Evolutionary conservation across 1,140 invertebrate species (phyloP), one percentile per base, ranked within the genome.

Genomic region (Psilanteris sp.): DNA sequence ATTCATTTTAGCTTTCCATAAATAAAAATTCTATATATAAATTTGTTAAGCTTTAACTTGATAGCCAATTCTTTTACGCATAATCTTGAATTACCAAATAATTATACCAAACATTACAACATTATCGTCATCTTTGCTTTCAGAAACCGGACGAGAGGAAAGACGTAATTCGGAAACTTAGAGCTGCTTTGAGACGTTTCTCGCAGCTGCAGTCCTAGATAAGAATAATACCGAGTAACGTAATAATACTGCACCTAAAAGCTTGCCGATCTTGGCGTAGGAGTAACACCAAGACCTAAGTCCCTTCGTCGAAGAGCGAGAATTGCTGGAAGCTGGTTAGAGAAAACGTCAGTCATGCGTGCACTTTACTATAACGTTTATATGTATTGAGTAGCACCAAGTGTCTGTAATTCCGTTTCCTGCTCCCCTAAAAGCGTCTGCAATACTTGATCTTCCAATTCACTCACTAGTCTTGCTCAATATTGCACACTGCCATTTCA

Each of bases 161-260:
- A 46, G 48, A 57, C 54, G 48, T 57, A 72, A 71, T 48, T 62
- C 36, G 67, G 61, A 68, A 68, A 77, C 67, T 78, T 64, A 46
- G 52, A 64, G 70, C 57, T 59, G 50, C 55, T 73, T 68, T 54
- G 75, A 78, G 68, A 72, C 55, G 67, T 44, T 68, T 37, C 52
- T 70, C 50, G 18, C 39, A 67, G 67, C 50, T 74, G 52, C 54
- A 57, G 68, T 36, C 24, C 43, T 24, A 75, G 78, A 80, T 81
- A 80, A 81, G 77, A 79, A 79, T 81, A 80, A 79, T 74, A 70
- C 76, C 44, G 52, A 66, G 52, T 76, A 79, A 79, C 80, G 78
- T 80, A 77, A 81, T 80, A 80, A 80, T 79, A 75, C 46, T 16
- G 61, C 48, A 68, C 66, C 73, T 78, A 66, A 77, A 74, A 76